Conservation (phyloP, 2,113 vertebrate genomes). For the Nycticebus coucang region DNA sequence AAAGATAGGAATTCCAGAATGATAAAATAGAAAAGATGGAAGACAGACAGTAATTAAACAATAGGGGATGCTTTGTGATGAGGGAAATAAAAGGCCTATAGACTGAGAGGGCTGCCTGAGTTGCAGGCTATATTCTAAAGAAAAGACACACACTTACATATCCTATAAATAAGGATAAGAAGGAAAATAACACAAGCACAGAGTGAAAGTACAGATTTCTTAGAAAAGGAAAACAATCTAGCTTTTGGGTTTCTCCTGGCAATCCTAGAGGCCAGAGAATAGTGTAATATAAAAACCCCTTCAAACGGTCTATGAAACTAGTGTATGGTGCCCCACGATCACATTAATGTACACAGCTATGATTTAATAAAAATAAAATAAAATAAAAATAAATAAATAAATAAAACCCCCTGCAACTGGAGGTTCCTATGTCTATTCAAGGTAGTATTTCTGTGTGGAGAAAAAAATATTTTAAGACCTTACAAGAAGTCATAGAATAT, state of each 20-base stretch:
- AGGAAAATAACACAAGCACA: not conserved
- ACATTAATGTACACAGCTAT: too few species aligned
- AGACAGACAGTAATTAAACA: conserved; percentile 55
- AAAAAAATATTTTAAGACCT: not conserved
- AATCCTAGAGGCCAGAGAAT: too few species aligned
- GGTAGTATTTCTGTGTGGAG: not conserved
- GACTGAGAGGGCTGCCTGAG: conserved; percentile 6
- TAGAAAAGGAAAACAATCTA: not conserved
- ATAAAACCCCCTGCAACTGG: not conserved
- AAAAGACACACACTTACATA: conserved; percentile 9
- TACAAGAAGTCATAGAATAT: not conserved
- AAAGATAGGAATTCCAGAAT: conserved; percentile 32
- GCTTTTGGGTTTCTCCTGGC: not conserved
- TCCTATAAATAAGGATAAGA: not conserved
- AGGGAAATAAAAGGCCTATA: not conserved
- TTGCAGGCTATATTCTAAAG: conserved; percentile 3
- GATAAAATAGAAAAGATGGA: conserved; percentile 42
- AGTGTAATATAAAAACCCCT: too few species aligned
- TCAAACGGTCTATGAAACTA: too few species aligned
- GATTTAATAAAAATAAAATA: too few species aligned
- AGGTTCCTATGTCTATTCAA: rapidly evolving
- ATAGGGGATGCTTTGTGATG: conserved; percentile 5
- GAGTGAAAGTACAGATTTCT: not conserved
- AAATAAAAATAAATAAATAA: too few species aligned
- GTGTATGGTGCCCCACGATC: too few species aligned